A percentile compares a stretch with the other conserved stretches of the same genome.
phyloP scores from a whole-genome alignment of 2,113 vertebrate genomes.

The Tachysurus vachellii region DNA sequence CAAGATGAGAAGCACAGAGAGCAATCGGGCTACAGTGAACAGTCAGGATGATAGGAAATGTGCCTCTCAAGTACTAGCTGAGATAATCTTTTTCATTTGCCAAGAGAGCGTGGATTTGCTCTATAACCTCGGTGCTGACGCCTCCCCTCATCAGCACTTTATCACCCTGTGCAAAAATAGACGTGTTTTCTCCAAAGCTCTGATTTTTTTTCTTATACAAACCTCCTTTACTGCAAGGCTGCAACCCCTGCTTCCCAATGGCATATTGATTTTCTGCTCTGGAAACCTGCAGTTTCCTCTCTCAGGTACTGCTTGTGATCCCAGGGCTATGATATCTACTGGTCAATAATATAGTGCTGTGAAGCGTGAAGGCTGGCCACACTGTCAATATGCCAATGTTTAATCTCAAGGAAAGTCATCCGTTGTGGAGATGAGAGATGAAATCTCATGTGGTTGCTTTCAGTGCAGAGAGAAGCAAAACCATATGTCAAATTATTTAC shows the following conservation, averaged over 20 bases:
- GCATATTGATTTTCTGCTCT: conserved; percentile 69
- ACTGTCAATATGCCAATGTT: conserved; percentile 42
- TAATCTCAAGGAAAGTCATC: conserved; percentile 11
- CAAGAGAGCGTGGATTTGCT: conserved; percentile 62
- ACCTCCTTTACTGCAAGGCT: conserved; percentile 64
- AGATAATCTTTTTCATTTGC: conserved; percentile 52
- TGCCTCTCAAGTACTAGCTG: not conserved
- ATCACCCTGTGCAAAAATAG: conserved; percentile 65
- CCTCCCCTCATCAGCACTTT: conserved; percentile 66
- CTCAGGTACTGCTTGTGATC: conserved; percentile 54
- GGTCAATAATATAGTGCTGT: conserved; percentile 45
- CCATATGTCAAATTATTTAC: conserved; percentile 53
- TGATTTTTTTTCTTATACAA: conserved; percentile 31
- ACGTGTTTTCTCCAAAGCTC: conserved; percentile 67
- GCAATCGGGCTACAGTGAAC: not conserved
- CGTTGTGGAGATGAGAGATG: not conserved
- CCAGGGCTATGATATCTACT: conserved; percentile 55
- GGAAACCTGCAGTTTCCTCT: conserved; percentile 56
- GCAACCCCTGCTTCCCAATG: conserved; percentile 57
- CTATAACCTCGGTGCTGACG: conserved; percentile 59
- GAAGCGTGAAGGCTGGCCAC: conserved; percentile 51
- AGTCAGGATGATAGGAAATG: not conserved
- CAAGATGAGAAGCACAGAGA: not conserved
- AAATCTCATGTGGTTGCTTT: not conserved
- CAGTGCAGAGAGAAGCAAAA: not conserved